These are phyloP conservation scores for Bombus polaris DNA, from an alignment of 1,140 invertebrate genomes.

Conservation along the genomic window DNA sequence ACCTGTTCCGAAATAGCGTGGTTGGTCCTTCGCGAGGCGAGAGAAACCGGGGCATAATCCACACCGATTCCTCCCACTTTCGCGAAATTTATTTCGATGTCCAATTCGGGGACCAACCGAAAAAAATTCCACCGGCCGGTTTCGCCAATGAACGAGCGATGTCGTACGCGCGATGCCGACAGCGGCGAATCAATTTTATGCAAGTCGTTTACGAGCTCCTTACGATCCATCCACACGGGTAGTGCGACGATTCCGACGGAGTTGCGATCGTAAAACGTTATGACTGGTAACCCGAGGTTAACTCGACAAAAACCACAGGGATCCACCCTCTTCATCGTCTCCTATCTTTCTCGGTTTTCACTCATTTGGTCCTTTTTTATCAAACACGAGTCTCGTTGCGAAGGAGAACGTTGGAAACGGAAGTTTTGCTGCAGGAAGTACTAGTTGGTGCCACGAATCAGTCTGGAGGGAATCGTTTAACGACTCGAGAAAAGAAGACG, in stretches of 20 bases:
- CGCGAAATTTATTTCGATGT: conserved; percentile 40
- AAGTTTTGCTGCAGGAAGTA: background rate
- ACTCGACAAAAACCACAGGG: conserved; percentile 48
- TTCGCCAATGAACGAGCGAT: conserved; percentile 12
- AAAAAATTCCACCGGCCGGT: conserved; percentile 38
- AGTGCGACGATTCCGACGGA: conserved; percentile 20
- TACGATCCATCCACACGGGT: conserved; percentile 45
- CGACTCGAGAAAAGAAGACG: background rate
- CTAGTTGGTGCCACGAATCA: background rate
- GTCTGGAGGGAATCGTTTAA: background rate
- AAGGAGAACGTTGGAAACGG: background rate
- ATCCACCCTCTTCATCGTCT: conserved; percentile 8
- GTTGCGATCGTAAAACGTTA: conserved; percentile 63
- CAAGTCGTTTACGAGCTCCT: conserved; percentile 72
- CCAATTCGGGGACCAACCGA: background rate
- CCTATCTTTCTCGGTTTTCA: background rate
- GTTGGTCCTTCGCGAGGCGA: background rate
- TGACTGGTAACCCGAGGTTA: conserved; percentile 57
- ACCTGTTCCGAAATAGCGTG: background rate
- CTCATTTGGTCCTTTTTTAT: background rate
- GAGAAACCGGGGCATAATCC: conserved; percentile 31
- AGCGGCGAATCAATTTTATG: conserved; percentile 72
- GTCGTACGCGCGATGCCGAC: conserved; percentile 27
- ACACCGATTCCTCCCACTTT: conserved; percentile 13
- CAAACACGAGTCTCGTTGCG: background rate